phyloP scores from a whole-genome alignment of 1,140 invertebrate species.

The Chironomus tepperi region DNA sequence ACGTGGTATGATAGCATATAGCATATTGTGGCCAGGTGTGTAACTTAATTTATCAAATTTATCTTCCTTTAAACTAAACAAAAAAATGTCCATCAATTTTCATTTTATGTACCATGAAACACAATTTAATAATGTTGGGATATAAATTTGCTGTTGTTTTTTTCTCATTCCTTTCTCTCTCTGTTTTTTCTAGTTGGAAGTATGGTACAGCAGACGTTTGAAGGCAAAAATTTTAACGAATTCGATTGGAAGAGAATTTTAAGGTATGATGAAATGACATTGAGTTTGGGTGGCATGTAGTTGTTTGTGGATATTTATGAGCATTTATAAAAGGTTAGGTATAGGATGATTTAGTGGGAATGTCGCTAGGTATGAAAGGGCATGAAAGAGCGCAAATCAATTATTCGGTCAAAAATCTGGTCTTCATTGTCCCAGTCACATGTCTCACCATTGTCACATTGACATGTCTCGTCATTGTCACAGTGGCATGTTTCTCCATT shows the following conservation, averaged over 20 bases:
- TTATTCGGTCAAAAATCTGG: too few species aligned
- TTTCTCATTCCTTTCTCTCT: neutral
- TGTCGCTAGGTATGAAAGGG: too few species aligned
- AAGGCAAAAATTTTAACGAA: neutral
- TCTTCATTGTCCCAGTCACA: too few species aligned
- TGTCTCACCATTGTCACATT: too few species aligned
- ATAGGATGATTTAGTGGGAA: too few species aligned
- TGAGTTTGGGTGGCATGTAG: too few species aligned
- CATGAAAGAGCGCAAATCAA: too few species aligned
- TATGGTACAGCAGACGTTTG: constrained; percentile 8
- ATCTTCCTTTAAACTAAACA: neutral
- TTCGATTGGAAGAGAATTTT: constrained; percentile 1
- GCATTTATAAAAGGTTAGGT: too few species aligned
- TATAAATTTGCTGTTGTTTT: too few species aligned
- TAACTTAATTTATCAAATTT: neutral
- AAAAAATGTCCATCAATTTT: neutral
- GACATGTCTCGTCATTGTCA: too few species aligned
- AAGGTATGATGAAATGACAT: neutral
- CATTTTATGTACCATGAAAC: neutral
- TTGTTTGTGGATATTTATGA: too few species aligned
- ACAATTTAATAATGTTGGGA: neutral
- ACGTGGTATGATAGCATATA: constrained; percentile 53
- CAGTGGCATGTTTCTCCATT: too few species aligned
- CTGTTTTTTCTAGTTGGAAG: neutral
- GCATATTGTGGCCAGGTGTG: constrained; percentile 49